These are phyloP conservation scores for Nowickia ferox DNA, from an alignment of 2,888 invertebrate genomes.

Conservation along the genomic window DNA sequence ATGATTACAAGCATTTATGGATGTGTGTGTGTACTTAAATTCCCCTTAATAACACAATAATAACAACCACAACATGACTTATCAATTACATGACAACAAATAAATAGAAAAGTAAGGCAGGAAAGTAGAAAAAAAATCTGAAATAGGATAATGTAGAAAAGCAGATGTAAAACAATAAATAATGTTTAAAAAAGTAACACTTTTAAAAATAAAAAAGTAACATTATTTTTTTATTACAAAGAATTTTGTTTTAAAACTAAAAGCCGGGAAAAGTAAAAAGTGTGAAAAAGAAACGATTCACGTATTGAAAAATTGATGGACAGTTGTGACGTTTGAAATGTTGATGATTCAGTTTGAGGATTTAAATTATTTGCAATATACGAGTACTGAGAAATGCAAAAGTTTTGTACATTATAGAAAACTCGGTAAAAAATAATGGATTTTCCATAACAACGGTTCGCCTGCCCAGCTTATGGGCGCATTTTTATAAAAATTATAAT, in stretches of 20 bases:
- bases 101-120: neutral
- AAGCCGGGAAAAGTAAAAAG: neutral
- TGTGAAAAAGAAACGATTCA: neutral
- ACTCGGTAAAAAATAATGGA: neutral
- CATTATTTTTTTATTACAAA: neutral
- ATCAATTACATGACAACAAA: slow-evolving; percentile 43
- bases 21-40: neutral
- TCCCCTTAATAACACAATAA: neutral
- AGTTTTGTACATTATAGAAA: neutral
- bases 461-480: too few relatives aligned
- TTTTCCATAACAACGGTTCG: too few relatives aligned
- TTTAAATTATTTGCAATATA: neutral
- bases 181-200: slow-evolving; percentile 3
- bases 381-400: too few relatives aligned
- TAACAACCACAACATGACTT: slow-evolving; percentile 24
- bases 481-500: too few relatives aligned
- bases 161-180: slow-evolving; percentile 48
- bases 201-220: neutral
- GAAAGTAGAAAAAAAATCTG: neutral
- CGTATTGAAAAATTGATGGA: neutral
- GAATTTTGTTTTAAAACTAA: neutral
- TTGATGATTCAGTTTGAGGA: neutral
- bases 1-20: neutral
- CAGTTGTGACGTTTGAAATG: slow-evolving; percentile 10
- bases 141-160: neutral